Percentiles rank a stretch among this genome's conserved stretches.
phyloP scores from a whole-genome alignment of 1,140 invertebrate genomes.

The Penaeus japonicus region DNA sequence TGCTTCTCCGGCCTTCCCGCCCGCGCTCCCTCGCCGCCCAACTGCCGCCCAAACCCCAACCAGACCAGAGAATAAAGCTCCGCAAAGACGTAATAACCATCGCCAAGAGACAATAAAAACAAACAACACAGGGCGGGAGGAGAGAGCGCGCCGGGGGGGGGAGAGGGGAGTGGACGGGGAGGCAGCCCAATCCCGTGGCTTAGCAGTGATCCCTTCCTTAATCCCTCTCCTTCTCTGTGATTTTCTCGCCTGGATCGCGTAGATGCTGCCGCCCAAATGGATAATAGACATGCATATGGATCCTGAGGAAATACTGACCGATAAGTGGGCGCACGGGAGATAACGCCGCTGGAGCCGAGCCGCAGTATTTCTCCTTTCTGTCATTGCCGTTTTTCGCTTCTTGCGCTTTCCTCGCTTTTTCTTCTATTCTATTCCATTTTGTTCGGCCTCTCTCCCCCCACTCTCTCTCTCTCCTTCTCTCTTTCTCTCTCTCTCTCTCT shows the following conservation, averaged over 20 bases:
- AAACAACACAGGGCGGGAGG: too few relatives aligned
- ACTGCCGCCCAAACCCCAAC: too few relatives aligned
- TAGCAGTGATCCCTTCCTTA: not conserved
- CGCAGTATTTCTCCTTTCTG: too few relatives aligned
- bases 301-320: not conserved
- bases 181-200: not conserved
- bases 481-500: not conserved
- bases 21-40: too few relatives aligned
- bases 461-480: not conserved
- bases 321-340: not conserved
- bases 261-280: slow-evolving; percentile 9
- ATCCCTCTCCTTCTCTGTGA: slow-evolving; percentile 29
- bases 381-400: too few relatives aligned
- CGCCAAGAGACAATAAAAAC: too few relatives aligned
- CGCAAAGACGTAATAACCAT: too few relatives aligned
- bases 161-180: not conserved
- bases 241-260: slow-evolving; percentile 23
- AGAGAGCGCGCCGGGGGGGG: too few relatives aligned
- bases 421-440: not conserved
- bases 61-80: too few relatives aligned
- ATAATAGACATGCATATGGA: slow-evolving; percentile 28
- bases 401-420: not conserved
- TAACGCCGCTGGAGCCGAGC: too few relatives aligned
- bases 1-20: too few relatives aligned
- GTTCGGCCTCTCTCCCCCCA: not conserved